Evolutionary conservation across 2,113 vertebrate species (phyloP), one percentile per base, ranked within the genome.

Genomic region (Silurus asotus): DNA sequence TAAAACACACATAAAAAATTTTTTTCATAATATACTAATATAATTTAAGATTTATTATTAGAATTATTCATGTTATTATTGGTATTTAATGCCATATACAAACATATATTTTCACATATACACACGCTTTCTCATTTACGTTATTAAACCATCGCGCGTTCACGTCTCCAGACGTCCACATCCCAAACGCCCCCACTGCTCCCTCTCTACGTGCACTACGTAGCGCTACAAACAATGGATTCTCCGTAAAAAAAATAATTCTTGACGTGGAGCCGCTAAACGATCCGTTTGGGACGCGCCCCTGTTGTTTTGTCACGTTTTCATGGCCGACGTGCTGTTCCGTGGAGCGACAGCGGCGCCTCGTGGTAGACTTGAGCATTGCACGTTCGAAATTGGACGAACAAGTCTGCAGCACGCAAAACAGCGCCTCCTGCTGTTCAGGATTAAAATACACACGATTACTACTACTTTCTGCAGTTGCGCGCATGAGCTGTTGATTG

Each of bases 301-400:
- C 28, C 56, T 20, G 28, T 59, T 79, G 75, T 56, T 82, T 69
- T 23, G 81, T 55, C 81, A 82, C 48, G 81, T 48, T 37, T 37
- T 65, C n/a, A 3, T 17, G 5, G 13, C 19, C 3, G 20, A 25
- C 37, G 6, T 6, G 23, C 64, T 17, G 48, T 19, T 53, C 25
- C 6, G 45, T 55, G 23, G 64, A 49, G 64, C 82, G 65, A 64
- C 51, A 82, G 81, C 64, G 81, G 48, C 81, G 62, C 61, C 61
- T 82, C 5, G 23, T 69, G 81, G 5, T 59, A 5, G 7, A 23
- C 5, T 13, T 19, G 17, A 59, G 28, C 14, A 13, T 8, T 48
- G 56, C 77, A 11, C 4, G 1, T 5, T 48, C 37, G 1, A 61
- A 45, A 19, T 6, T 5, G 23, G 13, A 58, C 3, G 15, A 20